Evolutionary conservation across 2,797 vertebrate genomes (phyloP).

Genomic region (Melanotaenia nigrans): DNA sequence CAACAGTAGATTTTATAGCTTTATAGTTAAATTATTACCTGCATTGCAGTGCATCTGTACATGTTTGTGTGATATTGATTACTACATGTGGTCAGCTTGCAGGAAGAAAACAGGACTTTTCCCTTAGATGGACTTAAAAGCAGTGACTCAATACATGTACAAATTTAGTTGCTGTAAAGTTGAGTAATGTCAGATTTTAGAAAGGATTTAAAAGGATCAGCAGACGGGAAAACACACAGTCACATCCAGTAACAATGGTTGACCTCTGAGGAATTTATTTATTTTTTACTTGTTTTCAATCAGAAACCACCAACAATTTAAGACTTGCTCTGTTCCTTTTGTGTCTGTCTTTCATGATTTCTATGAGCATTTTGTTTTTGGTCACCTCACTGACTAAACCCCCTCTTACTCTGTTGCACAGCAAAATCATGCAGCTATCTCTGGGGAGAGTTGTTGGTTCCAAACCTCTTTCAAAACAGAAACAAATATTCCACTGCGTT

Average conservation of each 20-base stretch:
- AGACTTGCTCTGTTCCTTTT: not conserved
- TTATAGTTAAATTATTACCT: constrained; percentile 6
- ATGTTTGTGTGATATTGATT: not conserved
- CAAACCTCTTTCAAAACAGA: not conserved
- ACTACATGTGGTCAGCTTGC: constrained; percentile 4
- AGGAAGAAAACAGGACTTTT: constrained; percentile 1
- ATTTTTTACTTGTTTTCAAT: not conserved
- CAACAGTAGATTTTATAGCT: not conserved
- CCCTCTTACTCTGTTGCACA: not conserved
- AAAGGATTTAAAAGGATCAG: constrained; percentile 10
- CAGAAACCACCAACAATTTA: not conserved
- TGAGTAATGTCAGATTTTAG: not conserved
- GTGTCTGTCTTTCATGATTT: not conserved
- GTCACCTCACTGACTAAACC: not conserved
- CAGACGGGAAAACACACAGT: not conserved
- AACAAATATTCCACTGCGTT: not conserved
- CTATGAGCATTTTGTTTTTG: not conserved
- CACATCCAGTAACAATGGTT: not conserved
- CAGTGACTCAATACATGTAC: constrained; percentile 17
- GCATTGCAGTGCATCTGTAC: not conserved
- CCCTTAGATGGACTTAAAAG: constrained; percentile 6
- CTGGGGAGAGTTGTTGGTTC: not conserved
- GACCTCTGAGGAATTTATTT: not conserved
- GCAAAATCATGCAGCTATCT: not conserved
- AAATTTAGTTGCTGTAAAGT: constrained; percentile 26